Evolutionary conservation across 1,140 invertebrate species (phyloP).

Genomic region (Aphidius gifuensis): DNA sequence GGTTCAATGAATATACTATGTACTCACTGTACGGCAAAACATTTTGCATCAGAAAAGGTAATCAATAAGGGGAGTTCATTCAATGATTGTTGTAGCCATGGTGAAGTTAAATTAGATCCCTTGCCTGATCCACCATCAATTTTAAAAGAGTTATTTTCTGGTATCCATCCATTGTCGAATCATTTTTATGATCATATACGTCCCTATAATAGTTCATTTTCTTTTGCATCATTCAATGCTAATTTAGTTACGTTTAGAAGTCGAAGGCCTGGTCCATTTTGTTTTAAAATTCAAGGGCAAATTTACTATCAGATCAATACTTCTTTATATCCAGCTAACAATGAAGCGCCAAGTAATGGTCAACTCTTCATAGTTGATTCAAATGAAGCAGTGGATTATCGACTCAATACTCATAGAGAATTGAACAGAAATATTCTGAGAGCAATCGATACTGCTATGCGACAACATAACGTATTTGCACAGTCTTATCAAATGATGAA

Average conservation of each 20-base stretch:
- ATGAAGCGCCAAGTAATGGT: conserved; percentile 14
- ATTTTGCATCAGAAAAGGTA: conserved; percentile 1
- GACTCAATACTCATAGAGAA: neutral
- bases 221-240: conserved; percentile 15
- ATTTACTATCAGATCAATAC: conserved; percentile 3
- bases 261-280: neutral
- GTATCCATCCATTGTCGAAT: neutral
- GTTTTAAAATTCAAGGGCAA: conserved; percentile 3
- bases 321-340: neutral
- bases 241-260: conserved; percentile 3
- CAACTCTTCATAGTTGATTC: conserved; percentile 13
- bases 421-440: conserved; percentile 2
- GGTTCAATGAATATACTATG: neutral
- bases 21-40: neutral
- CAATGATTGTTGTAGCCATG: neutral
- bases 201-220: neutral
- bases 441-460: conserved; percentile 6
- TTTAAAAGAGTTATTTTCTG: conserved; percentile 1
- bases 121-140: neutral
- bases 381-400: conserved; percentile 1
- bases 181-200: conserved; percentile 7
- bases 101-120: neutral
- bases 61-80: neutral
- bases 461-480: conserved; percentile 4
- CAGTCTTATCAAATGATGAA: too few species aligned